These are phyloP conservation scores for Nycticryphes semicollaris DNA, from an alignment of 2,113 vertebrate species.

Conservation along the genomic window DNA sequence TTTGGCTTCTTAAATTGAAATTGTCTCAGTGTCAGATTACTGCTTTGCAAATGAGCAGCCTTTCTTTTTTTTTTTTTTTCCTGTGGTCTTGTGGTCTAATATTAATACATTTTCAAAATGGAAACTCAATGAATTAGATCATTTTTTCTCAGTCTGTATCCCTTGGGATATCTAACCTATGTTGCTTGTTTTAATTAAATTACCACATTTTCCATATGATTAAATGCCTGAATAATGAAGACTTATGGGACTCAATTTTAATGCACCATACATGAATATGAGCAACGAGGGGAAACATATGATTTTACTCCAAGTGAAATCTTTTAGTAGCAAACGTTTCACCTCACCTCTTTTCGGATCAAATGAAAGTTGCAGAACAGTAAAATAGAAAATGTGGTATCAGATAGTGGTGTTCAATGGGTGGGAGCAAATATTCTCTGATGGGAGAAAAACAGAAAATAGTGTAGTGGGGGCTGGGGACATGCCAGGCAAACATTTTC, in stretches of 20 bases:
- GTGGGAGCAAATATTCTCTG: not conserved
- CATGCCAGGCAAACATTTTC: not conserved
- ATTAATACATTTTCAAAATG: constrained; percentile 75
- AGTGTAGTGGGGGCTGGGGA: not conserved
- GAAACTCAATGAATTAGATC: constrained; percentile 73
- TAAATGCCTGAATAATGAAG: constrained; percentile 76
- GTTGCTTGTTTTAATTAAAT: constrained; percentile 80
- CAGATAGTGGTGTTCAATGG: not conserved
- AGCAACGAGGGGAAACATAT: constrained; percentile 25
- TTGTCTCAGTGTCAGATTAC: constrained; percentile 59
- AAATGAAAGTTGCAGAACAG: constrained; percentile 2
- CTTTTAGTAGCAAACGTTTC: constrained; percentile 51
- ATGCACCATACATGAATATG: constrained; percentile 28
- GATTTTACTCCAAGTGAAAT: constrained; percentile 70
- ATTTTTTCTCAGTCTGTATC: constrained; percentile 68
- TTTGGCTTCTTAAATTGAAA: constrained; percentile 60
- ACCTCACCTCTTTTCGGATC: constrained; percentile 5
- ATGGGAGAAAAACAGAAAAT: not conserved
- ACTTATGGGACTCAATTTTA: constrained; percentile 69
- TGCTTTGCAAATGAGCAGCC: constrained; percentile 60
- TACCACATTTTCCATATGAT: constrained; percentile 79
- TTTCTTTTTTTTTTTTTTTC: not conserved
- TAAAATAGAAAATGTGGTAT: not conserved
- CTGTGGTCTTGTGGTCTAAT: constrained; percentile 67
- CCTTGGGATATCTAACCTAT: constrained; percentile 60